A percentile compares a stretch with the other conserved stretches of the same genome.
phyloP scores from a whole-genome alignment of 2,113 vertebrate genomes.

The Oryzias celebensis region DNA sequence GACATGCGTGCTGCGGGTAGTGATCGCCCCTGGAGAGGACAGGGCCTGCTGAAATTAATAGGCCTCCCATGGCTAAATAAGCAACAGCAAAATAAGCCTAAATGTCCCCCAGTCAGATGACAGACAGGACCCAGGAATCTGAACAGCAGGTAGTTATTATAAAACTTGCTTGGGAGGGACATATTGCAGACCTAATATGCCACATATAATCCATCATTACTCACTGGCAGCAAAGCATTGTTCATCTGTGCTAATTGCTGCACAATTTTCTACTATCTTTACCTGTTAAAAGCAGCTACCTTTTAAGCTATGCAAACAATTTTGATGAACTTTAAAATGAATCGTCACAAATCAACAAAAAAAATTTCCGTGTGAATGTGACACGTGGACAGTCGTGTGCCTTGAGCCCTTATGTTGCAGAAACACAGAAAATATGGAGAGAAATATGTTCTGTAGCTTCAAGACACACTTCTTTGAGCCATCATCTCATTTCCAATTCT shows the following conservation, averaged over 20 bases:
- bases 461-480: constrained; percentile 71
- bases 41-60: constrained; percentile 81
- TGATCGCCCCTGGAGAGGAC: constrained; percentile 77
- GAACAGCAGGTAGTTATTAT: constrained; percentile 83
- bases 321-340: neutral
- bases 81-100: constrained; percentile 80
- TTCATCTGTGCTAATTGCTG: constrained; percentile 33
- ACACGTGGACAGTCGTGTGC: constrained; percentile 69
- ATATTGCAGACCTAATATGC: constrained; percentile 71
- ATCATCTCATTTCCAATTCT: constrained; percentile 88
- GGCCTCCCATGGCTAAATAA: constrained; percentile 83
- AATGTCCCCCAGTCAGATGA: constrained; percentile 77
- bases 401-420: constrained; percentile 60
- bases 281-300: neutral
- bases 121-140: constrained; percentile 78
- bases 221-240: constrained; percentile 50
- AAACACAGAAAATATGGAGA: constrained; percentile 68
- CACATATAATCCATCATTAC: constrained; percentile 67
- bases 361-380: constrained; percentile 32
- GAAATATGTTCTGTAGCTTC: constrained; percentile 78
- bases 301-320: neutral
- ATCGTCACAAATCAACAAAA: no score
- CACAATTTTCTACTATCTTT: constrained; percentile 25
- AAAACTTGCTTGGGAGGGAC: constrained; percentile 73
- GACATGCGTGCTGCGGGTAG: constrained; percentile 65